Percentiles rank a stretch among this genome's conserved stretches.
Conservation (phyloP, 2,888 invertebrate species). For the Notocelia uddmanniana region DNA sequence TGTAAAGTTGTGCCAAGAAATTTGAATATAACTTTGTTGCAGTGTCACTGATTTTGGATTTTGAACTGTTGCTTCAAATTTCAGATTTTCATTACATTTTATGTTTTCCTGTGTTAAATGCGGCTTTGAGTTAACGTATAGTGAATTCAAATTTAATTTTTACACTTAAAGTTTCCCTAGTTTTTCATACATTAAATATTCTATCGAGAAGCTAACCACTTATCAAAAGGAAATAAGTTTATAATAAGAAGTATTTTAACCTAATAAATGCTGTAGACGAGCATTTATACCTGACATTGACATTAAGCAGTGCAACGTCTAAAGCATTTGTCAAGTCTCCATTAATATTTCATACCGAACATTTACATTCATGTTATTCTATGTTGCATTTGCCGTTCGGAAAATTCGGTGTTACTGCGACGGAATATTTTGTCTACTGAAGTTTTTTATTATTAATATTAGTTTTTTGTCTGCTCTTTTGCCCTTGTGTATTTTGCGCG, state of each 20-base stretch:
- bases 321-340: slow-evolving; percentile 73
- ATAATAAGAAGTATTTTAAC: not conserved
- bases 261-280: not conserved
- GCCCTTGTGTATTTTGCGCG: not conserved
- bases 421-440: not conserved
- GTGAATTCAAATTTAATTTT: too few species aligned
- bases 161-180: too few species aligned
- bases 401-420: slow-evolving; percentile 11
- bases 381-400: slow-evolving; percentile 30
- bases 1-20: too few species aligned
- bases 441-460: not conserved
- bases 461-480: not conserved
- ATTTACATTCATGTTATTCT: slow-evolving; percentile 32
- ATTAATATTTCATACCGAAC: slow-evolving; percentile 68
- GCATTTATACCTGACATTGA: slow-evolving; percentile 64
- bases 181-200: too few species aligned
- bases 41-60: too few species aligned
- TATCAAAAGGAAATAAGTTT: not conserved
- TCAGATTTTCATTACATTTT: too few species aligned
- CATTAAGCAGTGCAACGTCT: slow-evolving; percentile 73
- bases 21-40: too few species aligned
- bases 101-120: too few species aligned
- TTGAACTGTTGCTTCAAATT: too few species aligned
- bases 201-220: not conserved
- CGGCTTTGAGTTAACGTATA: too few species aligned